Evolutionary conservation across 2,113 vertebrate species (phyloP), one percentile per base, ranked within the genome.

Genomic region (Hemichromis elongatus): DNA sequence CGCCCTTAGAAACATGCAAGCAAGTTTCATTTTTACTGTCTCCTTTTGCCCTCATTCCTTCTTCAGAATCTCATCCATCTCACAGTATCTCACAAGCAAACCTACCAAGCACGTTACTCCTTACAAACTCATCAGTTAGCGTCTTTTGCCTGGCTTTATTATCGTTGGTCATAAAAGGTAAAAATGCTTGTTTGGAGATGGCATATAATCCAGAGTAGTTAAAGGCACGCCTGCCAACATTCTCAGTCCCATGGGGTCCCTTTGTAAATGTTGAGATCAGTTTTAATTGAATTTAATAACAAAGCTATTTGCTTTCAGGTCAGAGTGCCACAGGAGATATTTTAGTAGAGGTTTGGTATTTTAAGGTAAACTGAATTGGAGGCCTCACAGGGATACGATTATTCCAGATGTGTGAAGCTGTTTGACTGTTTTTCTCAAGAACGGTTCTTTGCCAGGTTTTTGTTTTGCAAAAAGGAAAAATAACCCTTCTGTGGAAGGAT

Each of bases 201-300:
- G 55, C 21, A 42, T 47, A 56, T 90, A 81, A 88, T 87, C 50
- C 19, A n/a, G 61, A 77, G 42, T 30, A 75, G 77, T 88, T 33
- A 86, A 68, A 28, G 56, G 6, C 61, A 50, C 37, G 21, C 87
- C 90, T 88, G 85, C 80, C 79, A 77, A 33, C 61, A 80, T 81
- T 88, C 79, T 54, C 77, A 56, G 78, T 79, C 75, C 61, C 26
- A 5, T 77, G 79, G 79, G 87, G 21, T 59, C 57, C 33, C 50
- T 52, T 19, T 66, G 83, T 75, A 75, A 56, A 84, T 59, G 33
- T 86, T 59, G 68, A 73, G 68, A 50, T 84, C 12, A 75, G 7
- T 53, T 82, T 12, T 90, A 90, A 91, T 89, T 91, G 21, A 59
- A 89, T 93, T 93, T 91, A 91, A 91, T 95, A 90, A 89, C 80